These are phyloP conservation scores for Andrena camellia DNA, from an alignment of 2,888 invertebrate genomes.

Conservation along the genomic window DNA sequence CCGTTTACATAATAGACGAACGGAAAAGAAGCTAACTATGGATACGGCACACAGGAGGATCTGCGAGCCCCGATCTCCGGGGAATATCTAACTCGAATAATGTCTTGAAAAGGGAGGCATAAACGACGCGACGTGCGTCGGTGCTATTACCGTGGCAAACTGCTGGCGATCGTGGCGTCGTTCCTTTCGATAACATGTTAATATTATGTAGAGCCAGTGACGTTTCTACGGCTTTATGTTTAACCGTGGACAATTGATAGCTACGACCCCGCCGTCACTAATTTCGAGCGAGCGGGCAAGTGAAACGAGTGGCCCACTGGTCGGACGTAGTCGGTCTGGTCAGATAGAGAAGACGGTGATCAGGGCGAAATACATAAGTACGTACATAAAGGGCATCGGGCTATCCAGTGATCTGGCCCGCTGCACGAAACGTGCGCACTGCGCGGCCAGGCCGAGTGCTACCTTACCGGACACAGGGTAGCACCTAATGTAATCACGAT, in stretches of 20 bases:
- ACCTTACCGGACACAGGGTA: conserved; percentile 61
- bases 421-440: not conserved
- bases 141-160: conserved; percentile 47
- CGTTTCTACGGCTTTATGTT: not conserved
- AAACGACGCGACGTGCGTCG: conserved; percentile 59
- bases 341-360: not conserved
- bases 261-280: not conserved
- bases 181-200: not conserved
- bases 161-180: conserved; percentile 30
- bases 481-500: conserved; percentile 77
- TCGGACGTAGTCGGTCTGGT: too few species aligned
- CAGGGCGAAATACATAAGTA: not conserved
- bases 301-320: not conserved
- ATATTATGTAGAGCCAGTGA: not conserved
- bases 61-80: conserved; percentile 65
- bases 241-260: not conserved
- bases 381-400: not conserved
- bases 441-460: conserved; percentile 21
- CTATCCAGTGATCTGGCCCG: not conserved
- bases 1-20: conserved; percentile 69
- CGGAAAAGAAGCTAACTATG: conserved; percentile 23
- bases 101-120: conserved; percentile 63
- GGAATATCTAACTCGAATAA: conserved; percentile 72
- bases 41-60: conserved; percentile 10
- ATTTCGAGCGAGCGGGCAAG: not conserved